A percentile compares a stretch with the other conserved stretches of the same genome.
Conservation (phyloP, 1,140 invertebrate genomes). For the Odontomachus brunneus region DNA sequence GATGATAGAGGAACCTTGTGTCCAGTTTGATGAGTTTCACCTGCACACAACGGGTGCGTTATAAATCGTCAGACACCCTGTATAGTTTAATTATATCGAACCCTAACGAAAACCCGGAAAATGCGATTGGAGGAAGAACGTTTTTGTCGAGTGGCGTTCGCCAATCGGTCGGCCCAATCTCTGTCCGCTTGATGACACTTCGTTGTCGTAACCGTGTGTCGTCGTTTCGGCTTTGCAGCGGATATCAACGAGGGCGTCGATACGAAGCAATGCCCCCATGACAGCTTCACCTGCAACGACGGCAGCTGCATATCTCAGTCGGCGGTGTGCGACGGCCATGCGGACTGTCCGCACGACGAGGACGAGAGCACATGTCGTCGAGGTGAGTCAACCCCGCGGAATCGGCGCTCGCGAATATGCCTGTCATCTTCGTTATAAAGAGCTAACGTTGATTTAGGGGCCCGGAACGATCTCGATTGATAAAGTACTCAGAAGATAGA, state of each 20-base stretch:
- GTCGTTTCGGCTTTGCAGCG: slow-evolving; percentile 79
- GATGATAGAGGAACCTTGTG: too few species aligned
- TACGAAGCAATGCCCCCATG: slow-evolving; percentile 72
- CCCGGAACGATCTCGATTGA: not conserved
- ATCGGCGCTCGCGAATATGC: not conserved
- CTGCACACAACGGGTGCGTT: too few species aligned
- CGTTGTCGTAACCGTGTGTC: too few species aligned
- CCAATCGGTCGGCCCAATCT: not conserved
- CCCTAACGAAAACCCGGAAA: too few species aligned
- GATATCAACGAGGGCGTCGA: slow-evolving; percentile 12
- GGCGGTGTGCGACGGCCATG: slow-evolving; percentile 90
- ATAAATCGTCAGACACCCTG: too few species aligned
- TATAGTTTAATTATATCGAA: too few species aligned
- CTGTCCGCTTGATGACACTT: too few species aligned
- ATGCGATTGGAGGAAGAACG: too few species aligned
- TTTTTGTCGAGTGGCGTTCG: too few species aligned
- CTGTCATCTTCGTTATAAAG: not conserved
- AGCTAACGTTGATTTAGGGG: slow-evolving; percentile 4
- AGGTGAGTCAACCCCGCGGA: slow-evolving; percentile 69
- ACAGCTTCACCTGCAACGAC: slow-evolving; percentile 87
- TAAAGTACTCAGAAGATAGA: slow-evolving; percentile 37
- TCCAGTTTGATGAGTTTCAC: too few species aligned
- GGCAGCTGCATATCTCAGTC: slow-evolving; percentile 88
- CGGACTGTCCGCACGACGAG: slow-evolving; percentile 92
- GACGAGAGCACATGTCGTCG: slow-evolving; percentile 88